Base-by-base conservation (phyloP, 2,797 vertebrate genomes). In the Novumbra hubbsi region DNA sequence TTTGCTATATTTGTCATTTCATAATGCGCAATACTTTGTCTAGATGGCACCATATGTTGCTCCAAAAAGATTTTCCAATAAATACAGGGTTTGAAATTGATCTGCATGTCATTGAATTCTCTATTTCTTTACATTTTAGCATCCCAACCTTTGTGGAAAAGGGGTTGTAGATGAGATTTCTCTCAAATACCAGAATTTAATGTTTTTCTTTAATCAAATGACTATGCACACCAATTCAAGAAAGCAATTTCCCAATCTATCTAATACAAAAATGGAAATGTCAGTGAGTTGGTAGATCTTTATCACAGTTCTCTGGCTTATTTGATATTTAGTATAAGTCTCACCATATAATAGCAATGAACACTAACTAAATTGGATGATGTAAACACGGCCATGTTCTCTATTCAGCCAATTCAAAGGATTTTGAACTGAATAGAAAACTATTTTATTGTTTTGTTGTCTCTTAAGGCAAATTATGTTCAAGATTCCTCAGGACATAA, bases 261-360 rank as follows among this genome's bases (percentile, higher is more conserved):
- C n/a, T n/a, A 78, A 74, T 66, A 73, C 76, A 48, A 66, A 72
- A 72, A 19, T 71, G 72, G 81, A 80, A 89, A 91, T 89, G 88
- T 85, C 85, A 90, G 52, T 78, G 75, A 85, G 76, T 79, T 73
- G 75, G 66, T 7, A 62, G 60, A 78, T 24, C 78, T 76, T 80
- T 78, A 73, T 83, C 81, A 49, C 70, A 63, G 74, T 80, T 77
- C 81, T 85, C 81, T 75, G 84, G 76, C 75, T 9, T 70, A 71
- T 78, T 49, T 91, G 90, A 92, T 90, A 91, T 92, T 92, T 89
- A 74, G 80, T 76, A 88, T 92, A 88, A 82, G 86, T 72, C 85
- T 90, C 72, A 0, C 8, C 74, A 72, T 84, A 91, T 80, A 84
- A 83, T 84, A 67, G 34, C 83, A 81, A 69, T 81, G 80, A 89